Evolutionary conservation across 2,797 vertebrate species (phyloP).

Genomic region (Lophotriccus pileatus): DNA sequence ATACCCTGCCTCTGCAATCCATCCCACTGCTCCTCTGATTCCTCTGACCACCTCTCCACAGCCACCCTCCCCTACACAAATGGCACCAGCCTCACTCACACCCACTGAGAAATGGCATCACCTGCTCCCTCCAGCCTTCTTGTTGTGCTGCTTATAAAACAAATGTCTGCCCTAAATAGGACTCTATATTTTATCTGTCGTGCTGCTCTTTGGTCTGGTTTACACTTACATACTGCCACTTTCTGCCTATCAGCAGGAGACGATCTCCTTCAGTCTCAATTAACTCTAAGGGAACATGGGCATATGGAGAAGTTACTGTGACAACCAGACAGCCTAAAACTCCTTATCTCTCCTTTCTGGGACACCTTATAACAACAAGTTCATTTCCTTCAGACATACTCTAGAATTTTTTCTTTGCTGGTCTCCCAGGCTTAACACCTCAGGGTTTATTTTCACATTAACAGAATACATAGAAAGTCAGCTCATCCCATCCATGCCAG

Average conservation of each 20-base stretch:
- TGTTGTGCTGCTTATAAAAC: background rate
- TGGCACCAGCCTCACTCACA: background rate
- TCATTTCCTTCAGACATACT: background rate
- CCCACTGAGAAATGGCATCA: accelerated
- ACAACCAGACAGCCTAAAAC: background rate
- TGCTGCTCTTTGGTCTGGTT: background rate
- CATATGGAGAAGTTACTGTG: background rate
- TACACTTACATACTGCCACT: background rate
- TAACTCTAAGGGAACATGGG: background rate
- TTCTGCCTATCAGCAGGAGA: background rate
- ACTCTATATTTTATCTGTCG: accelerated
- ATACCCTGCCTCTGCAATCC: background rate
- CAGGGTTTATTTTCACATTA: background rate
- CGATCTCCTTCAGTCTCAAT: accelerated
- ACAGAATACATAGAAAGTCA: background rate
- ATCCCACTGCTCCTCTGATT: background rate
- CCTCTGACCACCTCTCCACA: accelerated
- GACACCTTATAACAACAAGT: background rate
- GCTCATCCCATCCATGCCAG: background rate
- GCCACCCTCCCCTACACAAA: background rate
- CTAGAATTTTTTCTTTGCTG: background rate
- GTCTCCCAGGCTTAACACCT: accelerated
- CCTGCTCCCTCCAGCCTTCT: background rate
- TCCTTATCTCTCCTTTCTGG: background rate
- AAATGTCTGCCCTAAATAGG: background rate